Evolutionary conservation across 1,140 invertebrate genomes (phyloP).

Genomic region (Gonatopus flavifemur): DNA sequence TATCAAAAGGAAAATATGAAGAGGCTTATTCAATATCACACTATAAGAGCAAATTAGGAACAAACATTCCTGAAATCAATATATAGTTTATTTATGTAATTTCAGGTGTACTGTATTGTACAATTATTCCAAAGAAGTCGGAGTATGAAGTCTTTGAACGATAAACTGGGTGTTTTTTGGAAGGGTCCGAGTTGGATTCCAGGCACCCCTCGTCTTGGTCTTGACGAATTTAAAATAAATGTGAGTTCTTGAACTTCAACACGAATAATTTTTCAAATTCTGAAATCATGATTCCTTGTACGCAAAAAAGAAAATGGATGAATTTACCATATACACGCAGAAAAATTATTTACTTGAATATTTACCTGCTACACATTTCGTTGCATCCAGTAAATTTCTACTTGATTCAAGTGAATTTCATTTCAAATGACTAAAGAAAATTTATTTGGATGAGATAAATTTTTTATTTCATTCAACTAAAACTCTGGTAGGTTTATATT

Average conservation of each 20-base stretch:
- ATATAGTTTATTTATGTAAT: too few relatives aligned
- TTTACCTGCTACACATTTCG: neutral
- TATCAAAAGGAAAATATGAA: too few relatives aligned
- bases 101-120: too few relatives aligned
- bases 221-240: conserved; percentile 74
- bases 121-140: conserved; percentile 64
- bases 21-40: too few relatives aligned
- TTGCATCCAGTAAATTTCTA: neutral
- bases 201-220: conserved; percentile 77
- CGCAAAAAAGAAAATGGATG: neutral
- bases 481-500: too few relatives aligned
- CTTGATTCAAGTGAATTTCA: neutral
- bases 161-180: conserved; percentile 73
- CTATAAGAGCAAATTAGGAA: too few relatives aligned
- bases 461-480: too few relatives aligned
- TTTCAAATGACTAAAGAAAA: conserved; percentile 1
- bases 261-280: neutral
- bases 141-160: conserved; percentile 58
- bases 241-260: conserved; percentile 61
- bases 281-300: neutral
- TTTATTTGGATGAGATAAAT: too few relatives aligned
- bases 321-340: neutral
- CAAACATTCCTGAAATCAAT: too few relatives aligned
- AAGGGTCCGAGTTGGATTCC: conserved; percentile 89
- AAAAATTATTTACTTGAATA: neutral